A percentile compares a stretch with the other conserved stretches of the same genome.
Conservation (phyloP, 2,797 vertebrate genomes). For the Gadopsis bispinosus region DNA sequence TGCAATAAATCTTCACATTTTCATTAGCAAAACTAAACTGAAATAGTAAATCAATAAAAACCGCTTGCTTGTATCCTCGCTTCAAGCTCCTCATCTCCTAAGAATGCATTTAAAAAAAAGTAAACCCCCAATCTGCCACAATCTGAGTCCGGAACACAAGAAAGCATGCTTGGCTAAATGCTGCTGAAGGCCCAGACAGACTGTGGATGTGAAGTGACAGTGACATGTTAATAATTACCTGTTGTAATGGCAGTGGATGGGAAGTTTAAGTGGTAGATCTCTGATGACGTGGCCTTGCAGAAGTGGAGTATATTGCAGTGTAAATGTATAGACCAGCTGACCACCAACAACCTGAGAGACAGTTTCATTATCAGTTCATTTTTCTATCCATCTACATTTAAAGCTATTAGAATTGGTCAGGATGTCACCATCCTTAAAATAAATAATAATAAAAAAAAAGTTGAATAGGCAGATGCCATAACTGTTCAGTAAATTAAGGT, state of each 20-base stretch:
- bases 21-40: neutral
- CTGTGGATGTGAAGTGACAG: neutral
- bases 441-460: no score
- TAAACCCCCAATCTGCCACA: neutral
- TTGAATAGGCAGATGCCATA: no score
- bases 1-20: no score
- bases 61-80: neutral
- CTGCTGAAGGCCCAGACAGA: neutral
- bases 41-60: neutral
- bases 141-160: neutral
- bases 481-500: no score
- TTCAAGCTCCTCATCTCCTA: neutral
- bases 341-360: constrained; percentile 65
- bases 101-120: neutral
- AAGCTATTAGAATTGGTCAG: neutral
- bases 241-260: constrained; percentile 78
- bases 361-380: neutral
- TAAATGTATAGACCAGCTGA: constrained; percentile 72
- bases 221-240: constrained; percentile 58
- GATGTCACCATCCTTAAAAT: neutral
- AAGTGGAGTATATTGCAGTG: constrained; percentile 63
- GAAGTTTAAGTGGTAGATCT: constrained; percentile 64
- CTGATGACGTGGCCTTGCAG: constrained; percentile 63
- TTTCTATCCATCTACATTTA: neutral
- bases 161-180: neutral